Evolutionary conservation across 2,888 invertebrate genomes (phyloP).

Genomic region (Apamea anceps): DNA sequence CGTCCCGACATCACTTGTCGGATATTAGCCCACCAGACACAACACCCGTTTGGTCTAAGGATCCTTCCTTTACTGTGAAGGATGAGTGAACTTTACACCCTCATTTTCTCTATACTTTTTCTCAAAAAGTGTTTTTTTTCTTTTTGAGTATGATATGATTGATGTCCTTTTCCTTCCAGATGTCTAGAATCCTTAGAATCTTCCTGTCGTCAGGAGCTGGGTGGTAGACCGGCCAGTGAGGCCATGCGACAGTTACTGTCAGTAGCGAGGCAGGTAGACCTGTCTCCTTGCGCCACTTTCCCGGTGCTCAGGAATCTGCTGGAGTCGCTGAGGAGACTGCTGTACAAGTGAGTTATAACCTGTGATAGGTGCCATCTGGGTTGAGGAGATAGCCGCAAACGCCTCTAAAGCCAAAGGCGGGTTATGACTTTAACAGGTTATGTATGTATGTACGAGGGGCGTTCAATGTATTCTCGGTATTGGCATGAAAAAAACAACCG

Average conservation of each 20-base stretch:
- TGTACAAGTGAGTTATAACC: slow-evolving; percentile 76
- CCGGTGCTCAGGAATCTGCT: slow-evolving; percentile 79
- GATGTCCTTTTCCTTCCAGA: slow-evolving; percentile 64
- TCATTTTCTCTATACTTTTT: background rate
- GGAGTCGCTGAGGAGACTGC: slow-evolving; percentile 79
- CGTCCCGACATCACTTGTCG: background rate
- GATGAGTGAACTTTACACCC: background rate
- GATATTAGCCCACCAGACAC: background rate
- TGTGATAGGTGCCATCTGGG: background rate
- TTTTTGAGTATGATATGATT: background rate
- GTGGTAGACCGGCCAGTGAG: slow-evolving; percentile 87
- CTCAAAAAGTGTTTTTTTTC: background rate
- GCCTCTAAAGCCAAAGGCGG: no score
- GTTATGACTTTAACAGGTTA: no score
- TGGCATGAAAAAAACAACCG: no score
- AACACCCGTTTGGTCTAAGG: background rate
- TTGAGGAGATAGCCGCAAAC: no score
- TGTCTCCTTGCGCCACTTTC: slow-evolving; percentile 82
- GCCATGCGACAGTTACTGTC: slow-evolving; percentile 93
- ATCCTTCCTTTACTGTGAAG: background rate
- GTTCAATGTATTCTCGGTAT: no score
- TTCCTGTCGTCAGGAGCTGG: slow-evolving; percentile 78
- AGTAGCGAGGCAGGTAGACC: slow-evolving; percentile 94
- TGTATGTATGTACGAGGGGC: no score
- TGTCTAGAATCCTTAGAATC: slow-evolving; percentile 84